phyloP scores from a whole-genome alignment of 2,113 vertebrate species.

The Rhineura floridana region DNA sequence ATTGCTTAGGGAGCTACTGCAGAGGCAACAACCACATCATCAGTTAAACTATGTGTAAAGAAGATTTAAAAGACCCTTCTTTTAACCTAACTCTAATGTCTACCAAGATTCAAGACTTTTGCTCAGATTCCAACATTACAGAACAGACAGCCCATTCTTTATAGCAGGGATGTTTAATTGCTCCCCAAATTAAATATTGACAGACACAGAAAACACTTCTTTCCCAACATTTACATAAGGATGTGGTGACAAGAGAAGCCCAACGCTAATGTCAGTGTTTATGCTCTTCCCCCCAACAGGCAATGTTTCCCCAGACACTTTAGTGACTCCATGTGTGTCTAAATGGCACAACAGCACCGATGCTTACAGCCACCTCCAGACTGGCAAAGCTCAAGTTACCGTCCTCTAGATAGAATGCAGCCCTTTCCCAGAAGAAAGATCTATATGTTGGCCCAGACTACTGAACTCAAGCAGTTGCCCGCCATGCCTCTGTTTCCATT shows the following conservation, averaged over 20 bases:
- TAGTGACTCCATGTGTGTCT: conserved; percentile 28
- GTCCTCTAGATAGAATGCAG: neutral
- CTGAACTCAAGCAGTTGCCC: too few species aligned
- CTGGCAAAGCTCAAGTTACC: conserved; percentile 48
- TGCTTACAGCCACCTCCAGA: conserved; percentile 26
- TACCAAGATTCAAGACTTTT: neutral
- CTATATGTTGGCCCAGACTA: neutral
- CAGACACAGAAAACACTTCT: conserved; percentile 54
- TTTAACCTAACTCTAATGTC: neutral
- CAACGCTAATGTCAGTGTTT: conserved; percentile 45
- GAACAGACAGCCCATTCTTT: conserved; percentile 8
- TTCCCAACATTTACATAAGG: conserved; percentile 62
- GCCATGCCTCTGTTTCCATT: too few species aligned
- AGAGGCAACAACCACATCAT: neutral
- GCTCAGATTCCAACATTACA: conserved; percentile 11
- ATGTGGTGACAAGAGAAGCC: conserved; percentile 57
- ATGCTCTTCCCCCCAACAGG: neutral
- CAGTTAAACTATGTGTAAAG: neutral
- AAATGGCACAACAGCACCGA: conserved; percentile 29
- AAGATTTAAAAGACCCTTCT: neutral
- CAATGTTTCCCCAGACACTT: conserved; percentile 21
- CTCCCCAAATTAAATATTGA: conserved; percentile 71
- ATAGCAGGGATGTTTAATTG: conserved; percentile 69
- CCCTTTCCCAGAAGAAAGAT: neutral
- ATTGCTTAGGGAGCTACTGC: neutral